Conservation (phyloP, 37 sponge, comb jelly and placozoan species). For the Tethya wilhelma region DNA sequence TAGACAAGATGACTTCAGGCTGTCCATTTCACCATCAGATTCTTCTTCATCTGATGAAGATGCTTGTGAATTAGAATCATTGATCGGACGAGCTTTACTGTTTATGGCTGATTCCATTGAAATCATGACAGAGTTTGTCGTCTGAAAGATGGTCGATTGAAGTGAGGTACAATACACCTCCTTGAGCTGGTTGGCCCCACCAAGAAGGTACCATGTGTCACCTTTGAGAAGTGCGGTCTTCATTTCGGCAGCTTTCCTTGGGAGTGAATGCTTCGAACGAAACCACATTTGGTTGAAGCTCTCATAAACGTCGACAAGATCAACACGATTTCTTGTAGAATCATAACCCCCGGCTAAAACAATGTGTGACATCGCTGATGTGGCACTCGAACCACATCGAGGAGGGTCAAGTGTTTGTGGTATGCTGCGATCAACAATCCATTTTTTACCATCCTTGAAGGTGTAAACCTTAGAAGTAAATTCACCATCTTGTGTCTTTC, state of each 20-base stretch:
- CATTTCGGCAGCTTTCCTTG: constrained; percentile 2
- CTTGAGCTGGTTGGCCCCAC: constrained; percentile 20
- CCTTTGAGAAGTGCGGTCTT: constrained; percentile 15
- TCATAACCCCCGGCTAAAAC: constrained; percentile 35
- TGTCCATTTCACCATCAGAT: too few relatives aligned
- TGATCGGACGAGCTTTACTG: too few relatives aligned
- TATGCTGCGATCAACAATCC: neutral
- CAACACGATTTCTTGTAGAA: neutral
- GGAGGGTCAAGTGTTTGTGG: constrained; percentile 6
- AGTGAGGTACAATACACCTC: constrained; percentile 14
- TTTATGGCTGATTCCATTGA: too few relatives aligned
- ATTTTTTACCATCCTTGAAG: neutral
- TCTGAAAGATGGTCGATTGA: neutral
- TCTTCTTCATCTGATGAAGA: too few relatives aligned
- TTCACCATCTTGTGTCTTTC: constrained; percentile 1
- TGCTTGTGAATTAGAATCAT: too few relatives aligned
- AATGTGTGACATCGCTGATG: neutral
- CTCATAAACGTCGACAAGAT: constrained; percentile 14
- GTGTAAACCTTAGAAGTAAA: neutral
- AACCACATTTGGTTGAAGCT: constrained; percentile 3
- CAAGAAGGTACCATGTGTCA: constrained; percentile 31
- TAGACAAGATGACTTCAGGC: too few relatives aligned
- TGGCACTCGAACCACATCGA: constrained; percentile 6
- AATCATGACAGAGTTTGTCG: too few relatives aligned
- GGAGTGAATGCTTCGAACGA: constrained; percentile 1